A percentile compares a stretch with the other conserved stretches of the same genome.
phyloP scores from a whole-genome alignment of 2,888 invertebrate species.

The Choristoneura rosaceana region DNA sequence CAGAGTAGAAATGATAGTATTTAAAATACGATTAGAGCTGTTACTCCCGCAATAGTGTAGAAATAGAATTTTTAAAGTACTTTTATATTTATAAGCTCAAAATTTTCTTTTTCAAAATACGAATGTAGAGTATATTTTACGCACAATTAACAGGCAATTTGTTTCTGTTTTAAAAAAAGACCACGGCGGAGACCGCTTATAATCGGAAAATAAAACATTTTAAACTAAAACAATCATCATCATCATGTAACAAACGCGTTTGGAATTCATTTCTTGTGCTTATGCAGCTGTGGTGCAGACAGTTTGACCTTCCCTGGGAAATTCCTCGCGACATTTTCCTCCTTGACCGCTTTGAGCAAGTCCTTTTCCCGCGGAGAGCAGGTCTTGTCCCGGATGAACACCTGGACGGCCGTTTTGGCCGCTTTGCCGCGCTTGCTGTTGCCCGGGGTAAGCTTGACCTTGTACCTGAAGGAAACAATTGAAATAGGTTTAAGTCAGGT shows the following conservation, averaged over 20 bases:
- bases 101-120: no score
- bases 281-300: slow-evolving; percentile 93
- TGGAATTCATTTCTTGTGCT: slow-evolving; percentile 82
- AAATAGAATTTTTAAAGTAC: no score
- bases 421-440: slow-evolving; percentile 97
- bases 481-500: no score
- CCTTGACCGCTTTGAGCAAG: slow-evolving; percentile 95
- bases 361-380: slow-evolving; percentile 93
- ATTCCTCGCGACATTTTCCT: slow-evolving; percentile 96
- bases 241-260: not conserved
- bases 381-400: slow-evolving; percentile 93
- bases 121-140: no score
- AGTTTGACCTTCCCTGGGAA: slow-evolving; percentile 99
- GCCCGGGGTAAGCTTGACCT: slow-evolving; percentile 98
- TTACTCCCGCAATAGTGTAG: no score
- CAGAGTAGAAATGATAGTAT: no score
- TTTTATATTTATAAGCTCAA: no score
- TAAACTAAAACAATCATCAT: not conserved
- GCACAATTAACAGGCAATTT: no score
- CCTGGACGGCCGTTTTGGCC: slow-evolving; percentile 94
- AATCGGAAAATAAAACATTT: not conserved
- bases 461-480: slow-evolving; percentile 87
- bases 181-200: not conserved
- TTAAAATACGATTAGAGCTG: no score
- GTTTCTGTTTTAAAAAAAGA: no score